Conservation (phyloP, 2,888 invertebrate species). For the Erebia aethiops region DNA sequence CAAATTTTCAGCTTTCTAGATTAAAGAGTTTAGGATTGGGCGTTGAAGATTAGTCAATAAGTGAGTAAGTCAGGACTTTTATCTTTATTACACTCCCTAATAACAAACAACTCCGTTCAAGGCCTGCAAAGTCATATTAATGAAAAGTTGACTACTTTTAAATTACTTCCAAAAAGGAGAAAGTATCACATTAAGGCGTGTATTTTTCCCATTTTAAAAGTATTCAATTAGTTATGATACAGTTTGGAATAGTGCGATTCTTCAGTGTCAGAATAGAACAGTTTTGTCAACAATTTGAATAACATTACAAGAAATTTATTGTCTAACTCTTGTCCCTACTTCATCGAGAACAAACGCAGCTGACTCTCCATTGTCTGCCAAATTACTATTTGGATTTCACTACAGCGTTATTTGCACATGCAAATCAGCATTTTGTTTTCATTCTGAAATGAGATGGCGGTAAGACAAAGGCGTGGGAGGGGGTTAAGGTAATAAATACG, state of each 20-base stretch:
- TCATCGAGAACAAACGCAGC: constrained; percentile 58
- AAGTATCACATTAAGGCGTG: no score
- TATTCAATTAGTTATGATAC: background rate
- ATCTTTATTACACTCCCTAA: no score
- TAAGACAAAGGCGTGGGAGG: constrained; percentile 44
- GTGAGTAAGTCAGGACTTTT: background rate
- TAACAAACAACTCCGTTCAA: no score
- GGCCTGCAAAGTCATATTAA: no score
- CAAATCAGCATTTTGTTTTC: constrained; percentile 81
- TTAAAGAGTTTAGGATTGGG: no score
- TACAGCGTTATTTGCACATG: constrained; percentile 80
- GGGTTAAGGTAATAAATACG: constrained; percentile 44
- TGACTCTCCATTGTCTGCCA: constrained; percentile 71
- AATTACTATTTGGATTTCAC: constrained; percentile 80
- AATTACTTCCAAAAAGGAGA: no score
- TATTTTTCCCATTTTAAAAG: no score
- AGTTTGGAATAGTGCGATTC: background rate
- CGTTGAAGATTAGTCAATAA: no score
- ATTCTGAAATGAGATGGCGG: constrained; percentile 55
- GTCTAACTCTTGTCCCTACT: constrained; percentile 66
- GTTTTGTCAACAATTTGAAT: constrained; percentile 45
- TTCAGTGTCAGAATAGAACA: background rate
- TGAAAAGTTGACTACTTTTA: no score
- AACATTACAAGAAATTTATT: constrained; percentile 69
- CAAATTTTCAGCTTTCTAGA: no score